A percentile compares a stretch with the other conserved stretches of the same genome.
phyloP scores from a whole-genome alignment of 23 tunicate genomes.

The Oikopleura dioica region DNA sequence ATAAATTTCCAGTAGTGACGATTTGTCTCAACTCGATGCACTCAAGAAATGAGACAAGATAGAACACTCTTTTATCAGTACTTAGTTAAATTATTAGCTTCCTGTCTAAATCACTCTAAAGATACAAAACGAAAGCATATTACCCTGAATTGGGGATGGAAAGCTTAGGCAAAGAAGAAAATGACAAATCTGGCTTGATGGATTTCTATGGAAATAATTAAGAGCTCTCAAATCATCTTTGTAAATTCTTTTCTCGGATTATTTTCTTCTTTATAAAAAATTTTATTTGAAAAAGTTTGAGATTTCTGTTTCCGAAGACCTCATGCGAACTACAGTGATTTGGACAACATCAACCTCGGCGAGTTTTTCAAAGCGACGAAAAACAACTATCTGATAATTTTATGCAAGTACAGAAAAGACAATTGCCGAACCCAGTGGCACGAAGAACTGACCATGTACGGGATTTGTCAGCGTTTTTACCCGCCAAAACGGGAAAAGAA shows the following conservation, averaged over 20 bases:
- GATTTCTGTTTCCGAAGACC: too few relatives aligned
- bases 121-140: not conserved
- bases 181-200: not conserved
- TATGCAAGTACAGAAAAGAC: not conserved
- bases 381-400: not conserved
- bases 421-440: slow-evolving; percentile 4
- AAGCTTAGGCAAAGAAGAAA: not conserved
- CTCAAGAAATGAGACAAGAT: too few relatives aligned
- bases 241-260: too few relatives aligned
- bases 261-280: too few relatives aligned
- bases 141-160: slow-evolving; percentile 3
- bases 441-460: not conserved
- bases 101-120: too few relatives aligned
- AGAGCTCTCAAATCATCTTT: too few relatives aligned
- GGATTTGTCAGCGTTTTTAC: too few relatives aligned
- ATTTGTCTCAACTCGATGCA: slow-evolving; percentile 11
- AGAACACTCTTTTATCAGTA: too few relatives aligned
- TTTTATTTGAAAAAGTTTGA: too few relatives aligned
- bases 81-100: too few relatives aligned
- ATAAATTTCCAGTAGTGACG: not conserved
- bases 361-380: not conserved
- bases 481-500: too few relatives aligned
- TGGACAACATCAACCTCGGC: not conserved
- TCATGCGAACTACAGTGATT: too few relatives aligned
- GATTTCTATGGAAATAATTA: not conserved